Conservation (phyloP, 2,888 invertebrate genomes). For the Pseudococcus longispinus region DNA sequence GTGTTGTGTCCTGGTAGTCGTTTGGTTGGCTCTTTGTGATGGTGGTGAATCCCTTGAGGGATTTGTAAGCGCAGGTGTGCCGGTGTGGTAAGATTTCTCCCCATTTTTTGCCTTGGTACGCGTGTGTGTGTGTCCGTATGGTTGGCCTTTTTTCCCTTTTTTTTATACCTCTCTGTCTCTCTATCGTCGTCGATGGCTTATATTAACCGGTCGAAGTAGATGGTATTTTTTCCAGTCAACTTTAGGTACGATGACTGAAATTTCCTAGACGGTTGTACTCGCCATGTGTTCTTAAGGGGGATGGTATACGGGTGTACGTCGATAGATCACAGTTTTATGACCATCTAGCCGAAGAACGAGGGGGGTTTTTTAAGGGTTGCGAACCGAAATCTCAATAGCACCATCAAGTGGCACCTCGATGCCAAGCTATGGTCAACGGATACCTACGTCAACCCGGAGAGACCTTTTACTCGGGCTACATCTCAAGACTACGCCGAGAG, state of each 20-base stretch:
- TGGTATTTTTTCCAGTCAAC: neutral
- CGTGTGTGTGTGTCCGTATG: neutral
- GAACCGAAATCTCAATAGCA: neutral
- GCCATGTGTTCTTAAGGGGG: neutral
- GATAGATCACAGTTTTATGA: neutral
- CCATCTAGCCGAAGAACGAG: neutral
- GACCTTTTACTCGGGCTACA: neutral
- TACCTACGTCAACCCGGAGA: neutral
- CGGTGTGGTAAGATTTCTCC: conserved; percentile 22
- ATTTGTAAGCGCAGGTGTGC: conserved; percentile 10
- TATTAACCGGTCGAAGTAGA: neutral
- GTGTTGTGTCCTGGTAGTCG: no score
- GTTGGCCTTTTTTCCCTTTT: neutral
- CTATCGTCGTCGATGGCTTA: no score
- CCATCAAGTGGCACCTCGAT: neutral
- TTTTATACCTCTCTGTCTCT: no score
- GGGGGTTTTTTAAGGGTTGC: neutral
- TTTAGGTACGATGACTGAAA: neutral
- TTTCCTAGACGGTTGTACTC: neutral
- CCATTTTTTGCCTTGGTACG: neutral
- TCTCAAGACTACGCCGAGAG: neutral
- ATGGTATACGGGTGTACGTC: neutral
- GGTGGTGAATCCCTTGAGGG: neutral
- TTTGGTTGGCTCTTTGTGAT: neutral
- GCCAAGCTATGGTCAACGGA: neutral